Base-by-base conservation (phyloP, 35 echinoderm and acorn worm genomes). In the Diadema setosum region DNA sequence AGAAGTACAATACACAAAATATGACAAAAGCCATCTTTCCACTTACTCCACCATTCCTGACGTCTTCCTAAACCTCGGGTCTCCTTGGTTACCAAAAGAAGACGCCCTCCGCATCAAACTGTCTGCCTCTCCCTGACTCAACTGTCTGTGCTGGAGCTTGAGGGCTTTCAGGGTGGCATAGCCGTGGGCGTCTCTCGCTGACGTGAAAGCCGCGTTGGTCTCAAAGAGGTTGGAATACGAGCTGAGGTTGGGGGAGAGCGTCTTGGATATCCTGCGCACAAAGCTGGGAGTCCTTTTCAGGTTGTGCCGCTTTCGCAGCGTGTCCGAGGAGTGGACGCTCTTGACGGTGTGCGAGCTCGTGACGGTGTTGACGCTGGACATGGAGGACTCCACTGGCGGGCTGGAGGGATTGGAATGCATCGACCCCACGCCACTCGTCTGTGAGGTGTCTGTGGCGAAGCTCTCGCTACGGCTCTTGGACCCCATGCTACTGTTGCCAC, bases 391-490 rank as follows among this genome's bases (percentile, higher is more conserved):
- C 3, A 87, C 35, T 5, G 92, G 95, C 3, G 95, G 95, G 64
- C 95, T 98, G 14, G 87, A 90, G 1, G 95, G 88, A 52, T 93
- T 91, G 85, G 95, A 98, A 80, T 94, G 84, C 81, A 93, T 82
- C 2, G 95, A 98, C 42, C 95, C 93, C 24, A 98, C 84, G 18
- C 91, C 91, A 52, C 95, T 98, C 15, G 91, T 91, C 67, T 93
- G 91, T 31, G 90, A 89, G 24, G 95, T 98, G 59, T 93, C 91
- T 5, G 91, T 93, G 15, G 95, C 92, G 31, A 98, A 98, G 75
- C 95, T 98, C 78, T 98, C 95, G 31, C 95, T 98, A 18, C 95
- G 92, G 83, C 95, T 98, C 81, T 98, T 98, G 25, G 95, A 88
- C 3, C 92, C 91, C 16, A 94, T 88, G 64, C 95, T 98, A 27